Evolutionary conservation across 2,888 invertebrate species (phyloP).

Genomic region (Lithophane ornitopus): DNA sequence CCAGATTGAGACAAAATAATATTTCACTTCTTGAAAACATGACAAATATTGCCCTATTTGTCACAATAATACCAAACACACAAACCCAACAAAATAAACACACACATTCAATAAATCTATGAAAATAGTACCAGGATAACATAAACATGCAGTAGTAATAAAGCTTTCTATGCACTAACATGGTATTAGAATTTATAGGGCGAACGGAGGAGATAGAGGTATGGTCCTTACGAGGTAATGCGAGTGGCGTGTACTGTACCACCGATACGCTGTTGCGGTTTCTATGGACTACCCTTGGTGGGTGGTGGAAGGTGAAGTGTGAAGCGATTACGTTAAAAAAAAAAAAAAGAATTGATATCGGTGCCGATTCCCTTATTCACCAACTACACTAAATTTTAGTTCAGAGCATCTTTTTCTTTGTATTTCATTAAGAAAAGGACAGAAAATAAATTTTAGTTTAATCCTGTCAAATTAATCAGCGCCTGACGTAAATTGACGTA

Average conservation of each 20-base stretch:
- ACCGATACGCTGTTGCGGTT: slow-evolving; percentile 87
- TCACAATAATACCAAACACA: slow-evolving; percentile 29
- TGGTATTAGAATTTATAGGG: slow-evolving; percentile 81
- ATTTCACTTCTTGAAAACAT: slow-evolving; percentile 3
- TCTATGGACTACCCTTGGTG: slow-evolving; percentile 79
- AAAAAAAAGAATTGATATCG: too few species aligned
- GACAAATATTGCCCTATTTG: slow-evolving; percentile 12
- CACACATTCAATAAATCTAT: slow-evolving; percentile 55
- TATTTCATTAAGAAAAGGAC: too few species aligned
- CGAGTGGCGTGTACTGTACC: slow-evolving; percentile 80
- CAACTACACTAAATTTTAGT: too few species aligned
- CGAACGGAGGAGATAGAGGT: slow-evolving; percentile 76
- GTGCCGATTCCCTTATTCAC: too few species aligned
- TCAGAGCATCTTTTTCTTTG: too few species aligned
- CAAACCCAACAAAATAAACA: slow-evolving; percentile 34
- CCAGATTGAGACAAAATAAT: not conserved
- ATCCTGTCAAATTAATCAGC: too few species aligned
- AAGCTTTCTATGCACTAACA: slow-evolving; percentile 76
- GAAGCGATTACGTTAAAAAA: slow-evolving; percentile 26
- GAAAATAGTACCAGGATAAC: slow-evolving; percentile 64
- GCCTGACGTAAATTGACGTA: too few species aligned
- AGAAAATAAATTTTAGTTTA: too few species aligned
- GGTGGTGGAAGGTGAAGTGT: slow-evolving; percentile 65
- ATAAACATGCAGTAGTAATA: slow-evolving; percentile 78
- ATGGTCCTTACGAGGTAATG: slow-evolving; percentile 78